Evolutionary conservation across 2,888 invertebrate species (phyloP).

Genomic region (Plebejus melissa): DNA sequence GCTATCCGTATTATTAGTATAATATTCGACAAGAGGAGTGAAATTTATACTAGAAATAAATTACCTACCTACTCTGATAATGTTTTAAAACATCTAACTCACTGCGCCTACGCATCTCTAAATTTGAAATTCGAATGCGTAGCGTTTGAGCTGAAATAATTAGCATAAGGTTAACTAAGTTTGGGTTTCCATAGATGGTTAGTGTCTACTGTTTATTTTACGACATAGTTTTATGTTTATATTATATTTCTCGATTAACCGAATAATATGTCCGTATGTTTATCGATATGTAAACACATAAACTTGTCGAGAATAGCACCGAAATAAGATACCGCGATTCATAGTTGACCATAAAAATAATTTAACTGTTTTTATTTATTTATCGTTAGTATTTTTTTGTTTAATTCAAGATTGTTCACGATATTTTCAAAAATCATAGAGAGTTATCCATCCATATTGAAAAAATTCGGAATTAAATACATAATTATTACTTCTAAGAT

Average conservation of each 20-base stretch:
- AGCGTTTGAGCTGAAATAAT: slow-evolving; percentile 49
- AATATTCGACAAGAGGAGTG: slow-evolving; percentile 54
- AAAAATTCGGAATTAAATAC: too few species aligned
- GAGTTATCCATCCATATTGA: too few species aligned
- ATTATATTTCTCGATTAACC: slow-evolving; percentile 47
- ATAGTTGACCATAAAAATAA: slow-evolving; percentile 25
- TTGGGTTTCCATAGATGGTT: slow-evolving; percentile 60
- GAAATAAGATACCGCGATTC: slow-evolving; percentile 49
- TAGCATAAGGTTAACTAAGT: slow-evolving; percentile 60
- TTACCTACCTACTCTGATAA: slow-evolving; percentile 69
- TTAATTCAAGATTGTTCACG: background rate
- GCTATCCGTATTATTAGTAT: slow-evolving; percentile 58
- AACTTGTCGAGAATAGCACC: slow-evolving; percentile 54
- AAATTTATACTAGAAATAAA: slow-evolving; percentile 65
- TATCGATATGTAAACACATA: slow-evolving; percentile 58
- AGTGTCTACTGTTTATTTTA: slow-evolving; percentile 64
- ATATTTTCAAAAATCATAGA: background rate
- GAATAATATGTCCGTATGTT: slow-evolving; percentile 58
- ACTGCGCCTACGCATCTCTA: slow-evolving; percentile 64
- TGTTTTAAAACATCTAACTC: slow-evolving; percentile 67
- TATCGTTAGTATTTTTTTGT: background rate
- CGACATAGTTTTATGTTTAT: slow-evolving; percentile 47
- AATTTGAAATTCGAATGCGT: slow-evolving; percentile 58
- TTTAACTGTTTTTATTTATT: background rate
- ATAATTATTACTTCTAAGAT: too few species aligned